Conservation (phyloP, 2,888 invertebrate species). For the Parnassius glacialis region DNA sequence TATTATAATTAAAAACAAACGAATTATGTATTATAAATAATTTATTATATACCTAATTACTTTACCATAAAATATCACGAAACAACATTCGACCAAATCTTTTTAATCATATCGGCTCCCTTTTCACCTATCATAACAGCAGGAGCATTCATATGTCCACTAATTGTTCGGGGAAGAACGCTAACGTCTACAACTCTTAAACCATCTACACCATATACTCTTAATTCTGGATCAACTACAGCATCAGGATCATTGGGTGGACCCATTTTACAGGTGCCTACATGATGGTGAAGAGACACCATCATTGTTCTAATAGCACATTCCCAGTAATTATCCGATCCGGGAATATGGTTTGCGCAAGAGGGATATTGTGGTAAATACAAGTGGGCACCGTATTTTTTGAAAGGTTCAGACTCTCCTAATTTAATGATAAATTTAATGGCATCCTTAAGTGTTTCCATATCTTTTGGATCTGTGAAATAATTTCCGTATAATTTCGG, state of each 20-base stretch:
- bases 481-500: conserved; percentile 91
- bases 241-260: conserved; percentile 81
- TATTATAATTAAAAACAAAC: not conserved
- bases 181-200: conserved; percentile 86
- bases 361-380: conserved; percentile 76
- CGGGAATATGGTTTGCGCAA: conserved; percentile 72
- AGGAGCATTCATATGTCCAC: conserved; percentile 84
- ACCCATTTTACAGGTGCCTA: conserved; percentile 87
- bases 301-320: conserved; percentile 82
- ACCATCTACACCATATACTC: conserved; percentile 82
- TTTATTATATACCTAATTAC: conserved; percentile 14
- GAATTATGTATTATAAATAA: conserved; percentile 5
- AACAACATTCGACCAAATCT: conserved; percentile 71
- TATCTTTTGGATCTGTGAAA: conserved; percentile 84
- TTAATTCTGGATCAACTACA: conserved; percentile 83
- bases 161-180: conserved; percentile 82
- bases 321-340: conserved; percentile 85
- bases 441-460: conserved; percentile 80
- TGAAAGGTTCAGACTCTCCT: conserved; percentile 81
- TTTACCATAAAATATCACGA: conserved; percentile 28
- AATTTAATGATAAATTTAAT: conserved; percentile 82
- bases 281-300: conserved; percentile 82
- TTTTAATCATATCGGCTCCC: conserved; percentile 84
- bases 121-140: conserved; percentile 88
- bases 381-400: conserved; percentile 76